Conservation (phyloP, 2,888 invertebrate genomes). For the Brenthis ino region DNA sequence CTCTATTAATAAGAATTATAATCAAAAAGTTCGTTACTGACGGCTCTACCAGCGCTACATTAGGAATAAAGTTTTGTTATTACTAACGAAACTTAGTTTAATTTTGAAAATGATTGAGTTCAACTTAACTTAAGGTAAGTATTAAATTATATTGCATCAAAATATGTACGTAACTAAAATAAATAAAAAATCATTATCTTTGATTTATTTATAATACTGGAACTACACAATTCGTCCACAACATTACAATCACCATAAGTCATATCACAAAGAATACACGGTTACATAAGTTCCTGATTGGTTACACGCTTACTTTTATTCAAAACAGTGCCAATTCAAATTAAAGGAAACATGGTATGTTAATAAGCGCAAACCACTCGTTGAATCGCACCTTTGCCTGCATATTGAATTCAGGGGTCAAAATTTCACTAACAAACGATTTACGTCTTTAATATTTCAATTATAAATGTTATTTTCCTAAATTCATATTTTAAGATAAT, state of each 20-base stretch:
- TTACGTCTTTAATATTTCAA: neutral
- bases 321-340: constrained; percentile 22
- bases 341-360: constrained; percentile 33
- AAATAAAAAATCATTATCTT: too few species aligned
- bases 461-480: constrained; percentile 4
- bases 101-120: neutral
- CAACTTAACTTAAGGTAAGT: too few species aligned
- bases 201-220: too few species aligned
- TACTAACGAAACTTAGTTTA: constrained; percentile 1
- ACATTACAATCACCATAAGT: neutral
- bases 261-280: neutral
- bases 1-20: constrained; percentile 25
- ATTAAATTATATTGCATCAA: too few species aligned
- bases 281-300: neutral
- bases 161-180: too few species aligned
- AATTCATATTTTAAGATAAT: neutral
- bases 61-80: neutral
- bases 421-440: constrained; percentile 4
- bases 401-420: constrained; percentile 37
- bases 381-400: constrained; percentile 38
- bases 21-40: constrained; percentile 26
- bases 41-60: constrained; percentile 27
- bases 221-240: neutral
- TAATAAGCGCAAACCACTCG: constrained; percentile 39
- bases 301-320: constrained; percentile 14